Conservation (phyloP, 2,797 vertebrate genomes). For the Catamblyrhynchus diadema region DNA sequence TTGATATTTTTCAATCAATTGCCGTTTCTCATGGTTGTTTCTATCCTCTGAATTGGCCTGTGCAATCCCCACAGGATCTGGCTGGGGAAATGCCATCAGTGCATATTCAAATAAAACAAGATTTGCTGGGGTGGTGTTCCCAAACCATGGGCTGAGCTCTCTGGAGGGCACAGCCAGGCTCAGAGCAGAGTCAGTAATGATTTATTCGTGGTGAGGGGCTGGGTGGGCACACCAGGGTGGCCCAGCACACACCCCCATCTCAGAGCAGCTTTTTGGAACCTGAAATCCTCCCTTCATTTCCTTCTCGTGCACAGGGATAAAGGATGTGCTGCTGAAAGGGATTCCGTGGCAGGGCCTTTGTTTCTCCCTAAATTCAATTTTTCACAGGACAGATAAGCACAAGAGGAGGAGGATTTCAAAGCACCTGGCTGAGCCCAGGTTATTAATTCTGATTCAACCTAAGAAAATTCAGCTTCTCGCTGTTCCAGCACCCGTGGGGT, state of each 20-base stretch:
- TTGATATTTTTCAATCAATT: background rate
- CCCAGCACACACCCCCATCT: background rate
- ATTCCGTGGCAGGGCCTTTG: background rate
- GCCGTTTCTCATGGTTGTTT: background rate
- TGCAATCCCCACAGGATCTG: background rate
- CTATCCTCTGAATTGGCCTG: background rate
- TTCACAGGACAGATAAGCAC: background rate
- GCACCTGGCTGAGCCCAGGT: background rate
- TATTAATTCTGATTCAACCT: background rate
- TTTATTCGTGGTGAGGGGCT: background rate
- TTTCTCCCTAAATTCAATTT: background rate
- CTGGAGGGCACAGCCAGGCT: background rate
- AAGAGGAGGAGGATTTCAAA: background rate
- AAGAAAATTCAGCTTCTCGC: background rate
- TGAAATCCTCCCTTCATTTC: background rate
- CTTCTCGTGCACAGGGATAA: background rate
- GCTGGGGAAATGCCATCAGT: background rate
- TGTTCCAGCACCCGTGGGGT: rapidly evolving
- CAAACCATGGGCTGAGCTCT: background rate
- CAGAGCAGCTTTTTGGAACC: background rate
- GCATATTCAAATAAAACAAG: background rate
- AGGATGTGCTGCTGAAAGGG: background rate
- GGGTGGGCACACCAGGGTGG: background rate
- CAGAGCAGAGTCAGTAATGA: background rate
- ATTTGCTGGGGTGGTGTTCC: background rate